phyloP scores from a whole-genome alignment of 1,140 invertebrate genomes.

The Brachionus sp. region DNA sequence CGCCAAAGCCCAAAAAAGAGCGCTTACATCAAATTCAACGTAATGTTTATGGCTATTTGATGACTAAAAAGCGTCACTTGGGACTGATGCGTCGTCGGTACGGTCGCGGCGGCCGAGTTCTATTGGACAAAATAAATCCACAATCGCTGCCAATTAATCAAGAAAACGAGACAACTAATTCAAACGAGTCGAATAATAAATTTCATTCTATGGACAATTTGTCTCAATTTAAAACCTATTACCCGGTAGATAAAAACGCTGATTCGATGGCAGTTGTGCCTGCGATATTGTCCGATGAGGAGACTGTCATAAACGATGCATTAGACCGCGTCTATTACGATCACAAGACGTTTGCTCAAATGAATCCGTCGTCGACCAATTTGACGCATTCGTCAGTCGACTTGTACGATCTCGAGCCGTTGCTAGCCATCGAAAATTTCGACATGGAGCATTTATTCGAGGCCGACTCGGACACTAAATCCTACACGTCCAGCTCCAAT shows the following conservation, averaged over 20 bases:
- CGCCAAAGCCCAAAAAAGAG: neutral
- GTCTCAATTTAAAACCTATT: neutral
- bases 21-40: neutral
- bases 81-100: constrained; percentile 5
- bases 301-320: no score
- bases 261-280: neutral
- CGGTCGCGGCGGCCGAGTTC: constrained; percentile 18
- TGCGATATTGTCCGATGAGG: neutral
- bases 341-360: neutral
- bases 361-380: neutral
- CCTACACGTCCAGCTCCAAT: neutral
- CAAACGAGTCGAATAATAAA: neutral
- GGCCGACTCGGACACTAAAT: neutral
- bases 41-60: neutral
- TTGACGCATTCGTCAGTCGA: neutral
- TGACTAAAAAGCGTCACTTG: neutral
- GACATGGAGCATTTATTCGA: neutral
- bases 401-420: constrained; percentile 5
- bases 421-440: neutral
- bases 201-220: neutral
- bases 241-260: neutral
- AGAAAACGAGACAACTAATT: neutral
- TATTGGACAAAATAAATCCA: neutral
- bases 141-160: neutral
- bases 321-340: neutral